Conservation (phyloP, 2,797 vertebrate genomes). For the Anableps anableps region DNA sequence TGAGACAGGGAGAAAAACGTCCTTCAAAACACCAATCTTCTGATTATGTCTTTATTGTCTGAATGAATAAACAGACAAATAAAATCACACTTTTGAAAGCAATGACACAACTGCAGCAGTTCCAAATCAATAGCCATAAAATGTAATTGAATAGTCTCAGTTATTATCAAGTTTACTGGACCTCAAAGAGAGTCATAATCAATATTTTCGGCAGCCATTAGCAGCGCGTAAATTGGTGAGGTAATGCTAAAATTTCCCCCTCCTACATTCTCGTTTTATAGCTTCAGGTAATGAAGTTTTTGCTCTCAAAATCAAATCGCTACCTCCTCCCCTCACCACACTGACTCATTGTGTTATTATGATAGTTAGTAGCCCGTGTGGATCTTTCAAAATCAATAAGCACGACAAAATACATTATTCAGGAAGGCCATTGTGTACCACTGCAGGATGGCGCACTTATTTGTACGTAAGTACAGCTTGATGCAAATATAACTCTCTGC, state of each 20-base stretch:
- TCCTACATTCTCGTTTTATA: constrained; percentile 23
- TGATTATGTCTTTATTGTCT: constrained; percentile 1
- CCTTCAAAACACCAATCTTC: neutral
- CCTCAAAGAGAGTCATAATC: constrained; percentile 30
- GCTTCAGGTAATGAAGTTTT: constrained; percentile 35
- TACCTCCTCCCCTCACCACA: constrained; percentile 7
- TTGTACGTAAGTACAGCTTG: constrained; percentile 17
- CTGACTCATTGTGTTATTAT: constrained; percentile 21
- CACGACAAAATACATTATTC: constrained; percentile 19
- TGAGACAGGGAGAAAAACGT: neutral
- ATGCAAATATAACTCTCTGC: constrained; percentile 32
- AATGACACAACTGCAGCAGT: constrained; percentile 26
- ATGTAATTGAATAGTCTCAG: constrained; percentile 43
- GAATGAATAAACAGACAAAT: constrained; percentile 19
- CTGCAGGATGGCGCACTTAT: constrained; percentile 9
- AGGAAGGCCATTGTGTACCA: constrained; percentile 18
- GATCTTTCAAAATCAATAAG: constrained; percentile 19
- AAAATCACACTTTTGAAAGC: constrained; percentile 24
- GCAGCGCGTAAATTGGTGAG: constrained; percentile 36
- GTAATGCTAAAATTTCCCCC: constrained; percentile 31
- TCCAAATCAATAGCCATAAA: constrained; percentile 46
- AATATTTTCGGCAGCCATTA: constrained; percentile 34
- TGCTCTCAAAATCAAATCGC: constrained; percentile 21
- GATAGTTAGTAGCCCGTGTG: constrained; percentile 19
- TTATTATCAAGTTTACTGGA: constrained; percentile 47